Conservation (phyloP, 2,888 invertebrate species). For the Neocrepidodera transversa region DNA sequence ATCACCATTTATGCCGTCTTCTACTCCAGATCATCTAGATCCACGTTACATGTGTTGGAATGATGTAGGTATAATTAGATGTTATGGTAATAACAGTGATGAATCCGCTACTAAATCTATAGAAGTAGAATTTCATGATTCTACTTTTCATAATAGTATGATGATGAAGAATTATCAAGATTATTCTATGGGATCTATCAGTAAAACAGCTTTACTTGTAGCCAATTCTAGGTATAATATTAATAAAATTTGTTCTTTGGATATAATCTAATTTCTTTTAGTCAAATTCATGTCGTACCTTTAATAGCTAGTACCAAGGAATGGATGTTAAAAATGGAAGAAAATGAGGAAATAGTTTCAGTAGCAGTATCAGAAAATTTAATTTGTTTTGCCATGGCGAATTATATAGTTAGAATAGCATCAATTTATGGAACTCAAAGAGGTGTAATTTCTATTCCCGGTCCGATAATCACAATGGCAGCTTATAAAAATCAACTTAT, state of each 20-base stretch:
- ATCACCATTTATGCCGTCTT: slow-evolving; percentile 87
- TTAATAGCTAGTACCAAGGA: slow-evolving; percentile 81
- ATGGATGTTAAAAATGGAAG: slow-evolving; percentile 82
- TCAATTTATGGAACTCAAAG: slow-evolving; percentile 88
- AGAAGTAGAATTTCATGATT: slow-evolving; percentile 96
- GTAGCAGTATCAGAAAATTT: slow-evolving; percentile 73
- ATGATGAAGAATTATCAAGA: slow-evolving; percentile 86
- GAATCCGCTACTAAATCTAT: slow-evolving; percentile 70
- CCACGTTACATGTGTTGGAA: slow-evolving; percentile 84
- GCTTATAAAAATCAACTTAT: slow-evolving; percentile 69
- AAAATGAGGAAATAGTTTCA: slow-evolving; percentile 78
- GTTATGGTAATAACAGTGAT: slow-evolving; percentile 77
- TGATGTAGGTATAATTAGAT: slow-evolving; percentile 87
- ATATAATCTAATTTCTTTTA: slow-evolving; percentile 52
- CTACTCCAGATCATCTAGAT: slow-evolving; percentile 84
- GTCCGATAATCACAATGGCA: slow-evolving; percentile 74
- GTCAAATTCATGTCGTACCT: slow-evolving; percentile 78
- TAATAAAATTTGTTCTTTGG: background rate
- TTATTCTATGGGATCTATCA: slow-evolving; percentile 89
- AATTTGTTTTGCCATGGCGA: slow-evolving; percentile 80
- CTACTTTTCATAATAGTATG: slow-evolving; percentile 85
- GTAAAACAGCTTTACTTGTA: slow-evolving; percentile 78
- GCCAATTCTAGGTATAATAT: slow-evolving; percentile 69
- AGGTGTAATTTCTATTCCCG: slow-evolving; percentile 76
- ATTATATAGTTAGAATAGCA: slow-evolving; percentile 80